phyloP scores from a whole-genome alignment of 2,113 vertebrate species.

The Passerina amoena region DNA sequence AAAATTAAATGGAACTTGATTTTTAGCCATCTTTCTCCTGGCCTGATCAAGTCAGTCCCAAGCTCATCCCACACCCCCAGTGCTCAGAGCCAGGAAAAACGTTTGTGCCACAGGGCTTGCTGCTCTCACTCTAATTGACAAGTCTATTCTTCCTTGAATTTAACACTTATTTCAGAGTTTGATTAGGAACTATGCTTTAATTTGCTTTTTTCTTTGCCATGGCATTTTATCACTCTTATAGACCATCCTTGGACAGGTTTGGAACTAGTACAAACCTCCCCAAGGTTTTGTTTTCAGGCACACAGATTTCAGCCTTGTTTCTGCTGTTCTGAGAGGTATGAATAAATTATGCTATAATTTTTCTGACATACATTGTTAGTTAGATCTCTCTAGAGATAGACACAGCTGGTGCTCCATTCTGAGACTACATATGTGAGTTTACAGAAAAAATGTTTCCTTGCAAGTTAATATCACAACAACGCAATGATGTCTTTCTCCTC shows the following conservation, averaged over 20 bases:
- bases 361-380: not conserved
- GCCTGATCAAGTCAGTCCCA: not conserved
- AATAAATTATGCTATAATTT: constrained; percentile 17
- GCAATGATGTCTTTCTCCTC: not conserved
- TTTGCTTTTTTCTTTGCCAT: not conserved
- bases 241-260: not conserved
- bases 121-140: not conserved
- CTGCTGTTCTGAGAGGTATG: not conserved
- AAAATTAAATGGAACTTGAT: not conserved
- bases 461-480: not conserved
- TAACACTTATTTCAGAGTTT: not conserved
- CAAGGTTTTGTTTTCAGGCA: not conserved
- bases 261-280: not conserved
- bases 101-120: not conserved
- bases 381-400: not conserved
- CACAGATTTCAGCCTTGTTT: not conserved
- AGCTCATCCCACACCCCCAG: not conserved
- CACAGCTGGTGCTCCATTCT: constrained; percentile 3
- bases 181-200: not conserved
- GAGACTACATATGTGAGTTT: not conserved
- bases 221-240: not conserved
- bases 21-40: constrained; percentile 2
- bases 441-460: not conserved
- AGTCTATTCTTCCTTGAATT: not conserved
- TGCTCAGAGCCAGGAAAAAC: not conserved